Conservation (phyloP, 2,797 vertebrate genomes). For the Echeneis naucrates region DNA sequence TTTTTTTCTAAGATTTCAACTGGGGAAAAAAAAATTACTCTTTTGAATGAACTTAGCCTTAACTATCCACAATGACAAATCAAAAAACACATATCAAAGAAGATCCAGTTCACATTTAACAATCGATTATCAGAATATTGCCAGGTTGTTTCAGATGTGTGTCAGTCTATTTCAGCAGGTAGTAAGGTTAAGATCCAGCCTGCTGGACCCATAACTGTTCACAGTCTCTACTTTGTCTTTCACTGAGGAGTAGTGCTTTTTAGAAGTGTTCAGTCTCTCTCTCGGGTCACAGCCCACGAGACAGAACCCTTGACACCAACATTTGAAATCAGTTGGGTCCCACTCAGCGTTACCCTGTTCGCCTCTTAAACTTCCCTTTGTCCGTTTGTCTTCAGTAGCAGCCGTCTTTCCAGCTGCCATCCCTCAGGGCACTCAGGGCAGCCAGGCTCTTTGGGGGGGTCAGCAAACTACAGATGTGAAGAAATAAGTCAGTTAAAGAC, state of each 20-base stretch:
- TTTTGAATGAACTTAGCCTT: slow-evolving; percentile 57
- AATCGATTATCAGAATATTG: slow-evolving; percentile 72
- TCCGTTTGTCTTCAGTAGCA: slow-evolving; percentile 92
- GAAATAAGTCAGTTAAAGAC: neutral
- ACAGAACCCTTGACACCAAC: slow-evolving; percentile 35
- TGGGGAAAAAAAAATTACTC: slow-evolving; percentile 55
- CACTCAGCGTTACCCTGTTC: slow-evolving; percentile 65
- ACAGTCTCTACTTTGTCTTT: slow-evolving; percentile 46
- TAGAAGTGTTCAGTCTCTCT: slow-evolving; percentile 65
- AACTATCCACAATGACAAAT: slow-evolving; percentile 57
- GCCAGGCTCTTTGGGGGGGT: slow-evolving; percentile 96
- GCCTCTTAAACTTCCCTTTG: slow-evolving; percentile 41
- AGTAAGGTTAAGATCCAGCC: slow-evolving; percentile 88
- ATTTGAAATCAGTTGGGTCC: slow-evolving; percentile 59
- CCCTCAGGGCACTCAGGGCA: slow-evolving; percentile 93
- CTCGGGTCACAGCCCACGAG: slow-evolving; percentile 49
- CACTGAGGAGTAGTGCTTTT: slow-evolving; percentile 45
- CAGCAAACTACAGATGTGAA: slow-evolving; percentile 87
- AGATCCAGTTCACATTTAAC: slow-evolving; percentile 60
- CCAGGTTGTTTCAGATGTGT: slow-evolving; percentile 51
- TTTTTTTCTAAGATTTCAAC: slow-evolving; percentile 40
- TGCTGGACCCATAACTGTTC: slow-evolving; percentile 88
- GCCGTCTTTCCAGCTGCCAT: slow-evolving; percentile 97
- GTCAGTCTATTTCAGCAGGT: slow-evolving; percentile 60
- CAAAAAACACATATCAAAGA: slow-evolving; percentile 60